A percentile compares a stretch with the other conserved stretches of the same genome.
These are phyloP conservation scores for Prunella strophiata DNA, from an alignment of 2,797 vertebrate genomes.

Conservation along the genomic window DNA sequence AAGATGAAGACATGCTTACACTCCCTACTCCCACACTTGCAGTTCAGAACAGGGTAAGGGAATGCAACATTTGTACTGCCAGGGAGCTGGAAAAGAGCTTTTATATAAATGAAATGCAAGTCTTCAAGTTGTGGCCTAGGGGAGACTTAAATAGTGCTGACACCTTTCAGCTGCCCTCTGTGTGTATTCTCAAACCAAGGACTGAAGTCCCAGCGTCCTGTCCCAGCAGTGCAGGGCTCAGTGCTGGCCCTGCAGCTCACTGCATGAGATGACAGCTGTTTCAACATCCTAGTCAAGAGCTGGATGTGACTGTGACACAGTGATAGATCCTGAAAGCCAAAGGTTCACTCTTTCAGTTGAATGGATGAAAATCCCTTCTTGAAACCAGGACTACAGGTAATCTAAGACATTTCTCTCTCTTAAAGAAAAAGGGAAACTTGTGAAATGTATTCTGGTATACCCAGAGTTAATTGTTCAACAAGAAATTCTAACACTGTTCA, in stretches of 20 bases:
- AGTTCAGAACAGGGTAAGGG: background rate
- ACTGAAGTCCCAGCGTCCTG: background rate
- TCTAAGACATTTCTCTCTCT: background rate
- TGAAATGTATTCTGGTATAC: slow-evolving; percentile 14
- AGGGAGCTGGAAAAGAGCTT: background rate
- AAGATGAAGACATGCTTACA: background rate
- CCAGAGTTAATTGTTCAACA: slow-evolving; percentile 67
- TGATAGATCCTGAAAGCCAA: background rate
- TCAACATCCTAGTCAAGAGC: background rate
- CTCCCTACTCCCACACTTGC: background rate
- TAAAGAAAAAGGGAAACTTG: background rate
- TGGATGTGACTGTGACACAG: background rate
- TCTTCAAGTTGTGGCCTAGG: background rate
- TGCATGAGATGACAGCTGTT: background rate
- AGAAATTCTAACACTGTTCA: slow-evolving; percentile 69
- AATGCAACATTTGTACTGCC: background rate
- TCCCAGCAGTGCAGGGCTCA: background rate
- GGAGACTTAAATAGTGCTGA: background rate
- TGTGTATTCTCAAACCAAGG: background rate
- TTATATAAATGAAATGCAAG: background rate
- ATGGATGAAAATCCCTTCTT: background rate
- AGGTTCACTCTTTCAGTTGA: background rate
- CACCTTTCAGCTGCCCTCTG: background rate
- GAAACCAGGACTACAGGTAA: background rate
- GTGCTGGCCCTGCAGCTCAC: background rate